Base-by-base conservation (phyloP, 2,113 vertebrate genomes). In the Centropus bengalensis region DNA sequence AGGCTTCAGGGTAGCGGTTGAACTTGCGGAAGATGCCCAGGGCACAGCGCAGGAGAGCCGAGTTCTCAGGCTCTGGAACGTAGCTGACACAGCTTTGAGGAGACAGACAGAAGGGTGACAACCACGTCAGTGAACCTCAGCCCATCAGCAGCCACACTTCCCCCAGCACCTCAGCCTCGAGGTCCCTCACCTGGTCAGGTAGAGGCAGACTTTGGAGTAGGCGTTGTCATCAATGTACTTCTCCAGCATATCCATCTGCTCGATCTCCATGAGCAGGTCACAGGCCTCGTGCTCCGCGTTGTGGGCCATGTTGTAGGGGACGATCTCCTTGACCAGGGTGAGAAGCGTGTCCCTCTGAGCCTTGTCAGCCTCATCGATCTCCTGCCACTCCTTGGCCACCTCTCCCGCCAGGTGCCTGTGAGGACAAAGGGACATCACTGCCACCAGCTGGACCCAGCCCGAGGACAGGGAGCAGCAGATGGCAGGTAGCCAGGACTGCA, bases 291-390 rank as follows among this genome's bases (percentile, higher is more conserved):
- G 99, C 96, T 99, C 99, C 2, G 99, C 99, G 1, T 99, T 99
- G 97, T 99, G 99, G 18, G 98, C 99, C 99, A 99, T 99, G 97
- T 99, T 99, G 93, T 99, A 99, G 18, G 99, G 99, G 19, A 99
- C 98, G 0, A 99, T 99, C 95, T 99, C 99, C 92, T 98, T 99
- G 73, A 99, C 99, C 27, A 99, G 97, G 51, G 99, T 99, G 51
- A 99, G 97, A 23, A 99, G 97, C 0, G 98, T 98, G 89, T 99
- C 99, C 94, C 99, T 98, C 95, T 99, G 99, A 15, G 97, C 97
- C 94, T 99, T 99, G 95, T 99, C 99, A 3, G 97, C 98, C 74
- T 99, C 99, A 93, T 99, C 99, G 2, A 99, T 98, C 94, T 99
- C 99, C 95, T 99, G 99, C 99, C 99, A 99, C 89, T 99, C 99